Percentiles rank a stretch among this genome's conserved stretches.
phyloP scores from a whole-genome alignment of 1,140 invertebrate genomes.

The Drosophila tsacasi region DNA sequence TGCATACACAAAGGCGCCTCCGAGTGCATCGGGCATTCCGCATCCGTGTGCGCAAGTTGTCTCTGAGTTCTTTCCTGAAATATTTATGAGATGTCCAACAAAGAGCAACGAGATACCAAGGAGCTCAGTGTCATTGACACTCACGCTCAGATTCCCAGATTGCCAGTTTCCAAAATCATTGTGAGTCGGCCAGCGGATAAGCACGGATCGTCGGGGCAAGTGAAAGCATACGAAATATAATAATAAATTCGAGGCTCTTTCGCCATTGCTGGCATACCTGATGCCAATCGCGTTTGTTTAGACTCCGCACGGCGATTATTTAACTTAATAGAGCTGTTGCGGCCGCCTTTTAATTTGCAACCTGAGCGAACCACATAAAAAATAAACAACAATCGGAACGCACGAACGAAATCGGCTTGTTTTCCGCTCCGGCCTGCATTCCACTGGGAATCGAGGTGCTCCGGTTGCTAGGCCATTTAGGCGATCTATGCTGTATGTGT shows the following conservation, averaged over 20 bases:
- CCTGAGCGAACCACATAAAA: conserved; percentile 73
- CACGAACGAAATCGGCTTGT: conserved; percentile 10
- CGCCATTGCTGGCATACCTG: conserved; percentile 49
- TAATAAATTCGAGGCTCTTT: conserved; percentile 11
- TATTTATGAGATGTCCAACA: conserved; percentile 38
- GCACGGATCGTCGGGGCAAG: conserved; percentile 11
- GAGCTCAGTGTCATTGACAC: conserved; percentile 37
- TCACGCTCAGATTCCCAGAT: not conserved
- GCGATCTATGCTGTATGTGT: conserved; percentile 12
- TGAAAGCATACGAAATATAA: conserved; percentile 15
- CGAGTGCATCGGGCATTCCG: conserved; percentile 24
- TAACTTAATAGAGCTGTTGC: conserved; percentile 59
- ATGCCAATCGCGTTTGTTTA: conserved; percentile 63
- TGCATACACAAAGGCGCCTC: conserved; percentile 47
- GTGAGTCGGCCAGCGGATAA: conserved; percentile 11
- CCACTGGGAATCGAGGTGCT: conserved; percentile 18
- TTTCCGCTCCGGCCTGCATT: conserved; percentile 31
- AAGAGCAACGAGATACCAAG: conserved; percentile 11
- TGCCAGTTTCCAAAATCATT: conserved; percentile 3
- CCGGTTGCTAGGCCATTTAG: conserved; percentile 47
- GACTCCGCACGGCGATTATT: conserved; percentile 55
- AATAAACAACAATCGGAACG: conserved; percentile 65
- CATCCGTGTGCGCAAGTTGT: conserved; percentile 3
- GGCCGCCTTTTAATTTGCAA: conserved; percentile 67
- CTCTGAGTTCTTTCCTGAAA: conserved; percentile 2